Percentiles rank a stretch among this genome's conserved stretches.
phyloP scores from a whole-genome alignment of 2,888 invertebrate species.

The Pyrrhosoma nymphula region DNA sequence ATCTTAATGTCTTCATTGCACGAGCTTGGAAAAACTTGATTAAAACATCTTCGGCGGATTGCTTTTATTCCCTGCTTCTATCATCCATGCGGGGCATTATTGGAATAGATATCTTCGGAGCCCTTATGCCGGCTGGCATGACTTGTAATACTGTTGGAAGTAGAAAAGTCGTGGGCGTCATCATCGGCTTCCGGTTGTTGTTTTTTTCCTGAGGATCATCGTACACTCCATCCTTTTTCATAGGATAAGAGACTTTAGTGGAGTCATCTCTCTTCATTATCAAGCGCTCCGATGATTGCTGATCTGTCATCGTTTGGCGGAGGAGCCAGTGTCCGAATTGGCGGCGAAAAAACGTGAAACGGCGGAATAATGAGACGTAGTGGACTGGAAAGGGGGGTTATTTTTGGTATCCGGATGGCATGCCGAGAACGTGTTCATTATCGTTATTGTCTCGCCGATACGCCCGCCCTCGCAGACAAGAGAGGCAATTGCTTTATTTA shows the following conservation, averaged over 20 bases:
- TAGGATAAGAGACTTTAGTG: background rate
- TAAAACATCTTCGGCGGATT: background rate
- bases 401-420: background rate
- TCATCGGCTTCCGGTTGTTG: background rate
- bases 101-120: background rate
- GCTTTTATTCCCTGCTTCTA: background rate
- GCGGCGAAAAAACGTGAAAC: background rate
- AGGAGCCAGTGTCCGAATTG: background rate
- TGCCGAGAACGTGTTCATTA: background rate
- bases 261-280: slow-evolving; percentile 41
- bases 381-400: background rate
- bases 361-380: background rate
- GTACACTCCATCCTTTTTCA: no score
- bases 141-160: background rate
- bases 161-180: background rate
- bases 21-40: slow-evolving; percentile 14
- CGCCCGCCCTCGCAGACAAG: background rate
- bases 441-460: background rate
- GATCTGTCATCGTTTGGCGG: background rate
- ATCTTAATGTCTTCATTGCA: slow-evolving; percentile 42
- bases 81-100: background rate
- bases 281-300: background rate
- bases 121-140: background rate
- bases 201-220: background rate
- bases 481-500: no score